These are phyloP conservation scores for Bugulina stolonifera DNA, from an alignment of 2,888 invertebrate genomes.

Conservation along the genomic window DNA sequence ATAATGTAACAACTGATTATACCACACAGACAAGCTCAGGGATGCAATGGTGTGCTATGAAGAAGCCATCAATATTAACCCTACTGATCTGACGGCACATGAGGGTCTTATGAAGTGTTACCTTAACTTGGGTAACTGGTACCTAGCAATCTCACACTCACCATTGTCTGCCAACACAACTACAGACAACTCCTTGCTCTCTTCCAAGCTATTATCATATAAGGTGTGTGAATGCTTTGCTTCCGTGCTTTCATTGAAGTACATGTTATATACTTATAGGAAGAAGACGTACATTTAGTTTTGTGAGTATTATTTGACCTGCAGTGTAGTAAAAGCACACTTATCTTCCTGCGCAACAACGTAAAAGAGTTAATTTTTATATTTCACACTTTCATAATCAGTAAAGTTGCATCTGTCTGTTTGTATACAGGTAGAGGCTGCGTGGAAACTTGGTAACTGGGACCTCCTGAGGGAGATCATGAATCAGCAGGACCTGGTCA, in stretches of 20 bases:
- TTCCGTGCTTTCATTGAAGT: too few relatives aligned
- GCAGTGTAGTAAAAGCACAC: too few relatives aligned
- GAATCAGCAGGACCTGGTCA: neutral
- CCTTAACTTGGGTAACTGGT: slow-evolving; percentile 77
- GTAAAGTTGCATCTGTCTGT: too few relatives aligned
- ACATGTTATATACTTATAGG: too few relatives aligned
- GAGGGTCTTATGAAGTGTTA: slow-evolving; percentile 80
- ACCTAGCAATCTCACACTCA: slow-evolving; percentile 71
- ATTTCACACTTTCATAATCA: too few relatives aligned
- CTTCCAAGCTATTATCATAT: slow-evolving; percentile 1
- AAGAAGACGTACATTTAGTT: too few relatives aligned
- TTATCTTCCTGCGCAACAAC: too few relatives aligned
- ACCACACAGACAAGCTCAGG: slow-evolving; percentile 54
- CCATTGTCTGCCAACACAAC: slow-evolving; percentile 55
- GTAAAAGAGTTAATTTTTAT: too few relatives aligned
- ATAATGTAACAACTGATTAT: too few relatives aligned
- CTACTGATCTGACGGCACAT: slow-evolving; percentile 47
- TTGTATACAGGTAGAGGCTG: slow-evolving; percentile 71
- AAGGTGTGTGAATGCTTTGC: too few relatives aligned
- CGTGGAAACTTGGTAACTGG: slow-evolving; percentile 80
- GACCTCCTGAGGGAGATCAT: slow-evolving; percentile 62
- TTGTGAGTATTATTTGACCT: too few relatives aligned
- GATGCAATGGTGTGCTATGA: slow-evolving; percentile 86
- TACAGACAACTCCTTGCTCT: slow-evolving; percentile 20
- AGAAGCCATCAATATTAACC: slow-evolving; percentile 63